Percentiles rank a stretch among this genome's conserved stretches.
Evolutionary conservation across 2,113 vertebrate species (phyloP).

Genomic region (Puntigrus tetrazona): DNA sequence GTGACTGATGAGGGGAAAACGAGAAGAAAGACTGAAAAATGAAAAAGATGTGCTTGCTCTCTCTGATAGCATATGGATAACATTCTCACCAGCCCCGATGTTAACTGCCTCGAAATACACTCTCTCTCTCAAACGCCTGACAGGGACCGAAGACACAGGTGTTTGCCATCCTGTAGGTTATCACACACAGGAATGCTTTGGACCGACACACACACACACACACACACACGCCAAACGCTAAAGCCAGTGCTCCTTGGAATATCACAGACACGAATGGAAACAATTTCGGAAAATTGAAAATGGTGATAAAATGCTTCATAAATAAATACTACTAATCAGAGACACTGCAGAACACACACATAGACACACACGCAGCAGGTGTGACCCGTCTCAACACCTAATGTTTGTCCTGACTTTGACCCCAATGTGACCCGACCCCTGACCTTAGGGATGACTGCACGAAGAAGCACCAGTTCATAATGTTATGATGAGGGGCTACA

Average conservation of each 20-base stretch:
- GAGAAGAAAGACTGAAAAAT: constrained; percentile 44
- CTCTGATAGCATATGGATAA: constrained; percentile 51
- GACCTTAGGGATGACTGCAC: background rate
- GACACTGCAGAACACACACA: background rate
- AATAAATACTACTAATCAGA: background rate
- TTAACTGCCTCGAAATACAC: background rate
- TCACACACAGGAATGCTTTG: constrained; percentile 1
- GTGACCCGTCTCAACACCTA: background rate
- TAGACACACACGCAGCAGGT: constrained; percentile 19
- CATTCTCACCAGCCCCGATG: constrained; percentile 40
- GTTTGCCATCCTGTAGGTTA: constrained; percentile 22
- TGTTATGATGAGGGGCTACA: background rate
- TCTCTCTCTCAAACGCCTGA: background rate
- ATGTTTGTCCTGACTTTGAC: constrained; percentile 34
- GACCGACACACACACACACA: background rate
- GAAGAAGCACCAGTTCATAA: background rate
- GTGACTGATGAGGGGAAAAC: constrained; percentile 32
- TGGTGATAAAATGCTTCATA: background rate
- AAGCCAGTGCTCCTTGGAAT: background rate
- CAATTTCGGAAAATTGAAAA: background rate
- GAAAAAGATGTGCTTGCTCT: constrained; percentile 48
- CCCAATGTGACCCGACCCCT: background rate
- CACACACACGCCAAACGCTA: background rate
- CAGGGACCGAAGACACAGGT: constrained; percentile 22
- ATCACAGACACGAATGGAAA: background rate